Percentiles rank a stretch among this genome's conserved stretches.
Evolutionary conservation across 2,113 vertebrate species (phyloP).

Genomic region (Butorides virescens): DNA sequence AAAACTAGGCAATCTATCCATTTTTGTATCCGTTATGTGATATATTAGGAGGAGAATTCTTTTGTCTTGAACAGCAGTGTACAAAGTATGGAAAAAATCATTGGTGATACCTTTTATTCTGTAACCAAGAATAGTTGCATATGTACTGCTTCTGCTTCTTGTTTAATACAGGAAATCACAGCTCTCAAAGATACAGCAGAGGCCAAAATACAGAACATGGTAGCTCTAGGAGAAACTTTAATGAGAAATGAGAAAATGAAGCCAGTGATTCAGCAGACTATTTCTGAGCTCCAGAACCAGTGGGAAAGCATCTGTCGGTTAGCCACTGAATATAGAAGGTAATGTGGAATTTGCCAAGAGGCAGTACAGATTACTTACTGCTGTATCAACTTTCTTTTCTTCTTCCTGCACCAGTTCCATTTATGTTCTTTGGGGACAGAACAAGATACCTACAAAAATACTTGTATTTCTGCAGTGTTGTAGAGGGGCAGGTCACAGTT

Average conservation of each 20-base stretch:
- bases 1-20: background rate
- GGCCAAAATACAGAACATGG: constrained; percentile 60
- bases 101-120: background rate
- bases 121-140: background rate
- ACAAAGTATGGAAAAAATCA: background rate
- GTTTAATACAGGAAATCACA: constrained; percentile 68
- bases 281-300: constrained; percentile 60
- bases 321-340: constrained; percentile 66
- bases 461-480: background rate
- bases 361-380: background rate
- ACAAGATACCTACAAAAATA: background rate
- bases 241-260: background rate
- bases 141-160: background rate
- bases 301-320: constrained; percentile 64
- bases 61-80: background rate
- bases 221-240: constrained; percentile 26
- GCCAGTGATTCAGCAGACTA: background rate
- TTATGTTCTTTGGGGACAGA: background rate
- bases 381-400: background rate
- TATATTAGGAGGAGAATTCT: background rate
- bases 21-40: background rate
- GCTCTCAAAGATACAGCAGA: constrained; percentile 67
- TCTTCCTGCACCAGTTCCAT: background rate
- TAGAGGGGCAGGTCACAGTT: background rate
- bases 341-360: background rate